Base-by-base conservation (phyloP, 2,888 invertebrate genomes). In the Gibbula magus region DNA sequence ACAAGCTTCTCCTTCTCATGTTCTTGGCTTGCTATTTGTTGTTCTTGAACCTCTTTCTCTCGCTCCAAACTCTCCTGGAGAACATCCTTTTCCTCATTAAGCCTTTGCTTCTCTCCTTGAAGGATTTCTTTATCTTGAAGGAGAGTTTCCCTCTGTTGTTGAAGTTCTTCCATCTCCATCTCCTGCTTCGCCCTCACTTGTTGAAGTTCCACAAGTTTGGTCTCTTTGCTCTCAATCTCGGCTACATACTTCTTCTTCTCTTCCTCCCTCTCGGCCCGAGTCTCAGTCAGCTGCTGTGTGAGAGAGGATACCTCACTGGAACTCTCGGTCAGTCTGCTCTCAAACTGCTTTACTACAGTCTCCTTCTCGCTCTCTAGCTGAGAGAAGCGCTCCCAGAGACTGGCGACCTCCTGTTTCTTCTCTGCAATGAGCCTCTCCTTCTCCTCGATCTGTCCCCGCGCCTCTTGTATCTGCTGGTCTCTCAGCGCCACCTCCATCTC, bases 401-500 rank as follows among this genome's bases (percentile, higher is more conserved):
- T 35, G 16, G 53, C 8, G n/a, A 56, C 20, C 22, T 70, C 35
- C 13, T 70, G 70, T n/a, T 53, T 32, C 25, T 10, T 35, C 35
- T 51, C 18, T 16, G 82, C 82, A 29, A 85, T 78, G 52, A 53
- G 81, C 18, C 79, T 75, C 7, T 80, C 82, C n/a, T 84, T 78
- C 51, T 87, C 84, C 13, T 70, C 54, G 3, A 80, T 73, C 52
- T 86, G 85, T 53, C 79, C 80, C 52, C 81, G 82, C n/a, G 86
- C 45, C 3, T 80, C 79, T 10, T 78, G 70, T 39, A 87, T 66
- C 54, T 79, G 74, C 35, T 81, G 51, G 51, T 76, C 25, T 18
- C 25, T 45, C 22, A 8, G 10, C 8, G 35, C 18, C 13, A 75
- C 52, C 20, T 39, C 25, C 53, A 52, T 45, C 53, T 75, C 75